These are phyloP conservation scores for Lepidurus couesii DNA, from an alignment of 1,140 invertebrate genomes.

Conservation along the genomic window DNA sequence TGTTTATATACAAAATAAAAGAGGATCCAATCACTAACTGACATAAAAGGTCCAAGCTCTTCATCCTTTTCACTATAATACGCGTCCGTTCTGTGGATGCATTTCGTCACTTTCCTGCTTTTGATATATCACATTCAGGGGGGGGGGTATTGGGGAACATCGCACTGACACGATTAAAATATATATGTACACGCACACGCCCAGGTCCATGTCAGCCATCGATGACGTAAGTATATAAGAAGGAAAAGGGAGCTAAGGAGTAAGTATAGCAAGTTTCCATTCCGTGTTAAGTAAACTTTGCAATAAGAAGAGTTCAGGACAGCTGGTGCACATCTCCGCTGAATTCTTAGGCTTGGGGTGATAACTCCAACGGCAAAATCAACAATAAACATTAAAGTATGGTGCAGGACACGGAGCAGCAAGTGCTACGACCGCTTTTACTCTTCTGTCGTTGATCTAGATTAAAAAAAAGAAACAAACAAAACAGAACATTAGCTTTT, in stretches of 20 bases:
- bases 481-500: too few relatives aligned
- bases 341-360: not conserved
- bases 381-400: constrained; percentile 64
- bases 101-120: constrained; percentile 6
- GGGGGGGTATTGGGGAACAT: not conserved
- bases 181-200: not conserved
- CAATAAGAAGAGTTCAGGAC: not conserved
- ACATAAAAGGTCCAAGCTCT: too few relatives aligned
- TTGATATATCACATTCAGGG: constrained; percentile 7
- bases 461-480: constrained; percentile 45
- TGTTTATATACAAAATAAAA: not conserved
- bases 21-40: too few relatives aligned
- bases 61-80: too few relatives aligned
- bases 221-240: not conserved
- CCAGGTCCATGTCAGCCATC: not conserved
- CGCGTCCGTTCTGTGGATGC: not conserved
- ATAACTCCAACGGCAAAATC: constrained; percentile 1
- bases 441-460: constrained; percentile 90
- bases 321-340: not conserved
- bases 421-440: constrained; percentile 85
- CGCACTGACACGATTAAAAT: constrained; percentile 8
- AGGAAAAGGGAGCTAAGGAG: not conserved
- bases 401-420: constrained; percentile 83
- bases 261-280: constrained; percentile 1
- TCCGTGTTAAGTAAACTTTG: constrained; percentile 3